Evolutionary conservation across 2,888 invertebrate species (phyloP).

Genomic region (Odiellus spinosus): DNA sequence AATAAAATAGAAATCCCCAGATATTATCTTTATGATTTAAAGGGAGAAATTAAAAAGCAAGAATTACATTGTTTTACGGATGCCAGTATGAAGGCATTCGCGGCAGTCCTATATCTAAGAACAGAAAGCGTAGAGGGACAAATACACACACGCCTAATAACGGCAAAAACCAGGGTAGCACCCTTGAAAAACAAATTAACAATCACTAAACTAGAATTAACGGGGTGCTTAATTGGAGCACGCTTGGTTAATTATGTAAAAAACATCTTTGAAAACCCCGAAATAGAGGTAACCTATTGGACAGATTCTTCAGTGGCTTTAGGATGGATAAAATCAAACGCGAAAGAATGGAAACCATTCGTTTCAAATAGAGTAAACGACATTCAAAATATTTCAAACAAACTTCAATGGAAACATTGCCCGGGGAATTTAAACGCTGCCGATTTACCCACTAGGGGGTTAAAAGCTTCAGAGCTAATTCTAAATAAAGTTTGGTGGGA

Average conservation of each 20-base stretch:
- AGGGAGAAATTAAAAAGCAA: conserved; percentile 2
- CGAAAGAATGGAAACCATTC: conserved; percentile 18
- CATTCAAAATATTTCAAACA: conserved; percentile 13
- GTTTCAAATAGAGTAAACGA: conserved; percentile 21
- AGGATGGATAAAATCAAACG: conserved; percentile 17
- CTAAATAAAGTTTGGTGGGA: conserved; percentile 18
- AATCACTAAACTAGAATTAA: conserved; percentile 19
- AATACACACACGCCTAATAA: too few relatives aligned
- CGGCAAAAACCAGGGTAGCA: conserved; percentile 9
- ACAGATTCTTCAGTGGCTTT: conserved; percentile 17
- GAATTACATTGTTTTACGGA: conserved; percentile 17
- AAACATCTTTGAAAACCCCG: not conserved
- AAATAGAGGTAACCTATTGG: conserved; percentile 10
- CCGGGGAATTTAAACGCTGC: conserved; percentile 22
- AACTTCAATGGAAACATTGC: conserved; percentile 20
- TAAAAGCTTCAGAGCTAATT: conserved; percentile 8
- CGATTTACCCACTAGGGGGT: conserved; percentile 22
- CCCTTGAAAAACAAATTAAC: conserved; percentile 18
- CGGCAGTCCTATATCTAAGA: conserved; percentile 16
- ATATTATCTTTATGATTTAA: not conserved
- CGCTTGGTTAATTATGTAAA: conserved; percentile 3
- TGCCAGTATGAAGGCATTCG: conserved; percentile 19
- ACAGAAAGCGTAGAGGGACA: not conserved
- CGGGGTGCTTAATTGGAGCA: conserved; percentile 11
- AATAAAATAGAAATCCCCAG: conserved; percentile 5